Evolutionary conservation across 2,113 vertebrate species (phyloP).

Genomic region (Neodontobutis hainanensis): DNA sequence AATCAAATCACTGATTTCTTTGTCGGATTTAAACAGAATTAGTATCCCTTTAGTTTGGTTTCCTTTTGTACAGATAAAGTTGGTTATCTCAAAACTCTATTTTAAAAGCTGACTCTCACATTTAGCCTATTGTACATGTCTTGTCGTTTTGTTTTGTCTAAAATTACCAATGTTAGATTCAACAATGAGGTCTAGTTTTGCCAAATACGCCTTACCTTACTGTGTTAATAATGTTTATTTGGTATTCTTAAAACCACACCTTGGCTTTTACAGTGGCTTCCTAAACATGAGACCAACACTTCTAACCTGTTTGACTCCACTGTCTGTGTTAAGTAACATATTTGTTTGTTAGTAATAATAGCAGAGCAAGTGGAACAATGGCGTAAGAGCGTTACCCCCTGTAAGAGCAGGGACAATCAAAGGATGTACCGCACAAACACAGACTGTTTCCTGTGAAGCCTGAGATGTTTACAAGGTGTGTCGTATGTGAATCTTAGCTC

Average conservation of each 20-base stretch:
- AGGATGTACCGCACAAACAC: slow-evolving; percentile 61
- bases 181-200: background rate
- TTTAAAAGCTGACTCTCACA: background rate
- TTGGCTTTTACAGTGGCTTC: too few relatives aligned
- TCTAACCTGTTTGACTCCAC: slow-evolving; percentile 5
- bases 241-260: too few relatives aligned
- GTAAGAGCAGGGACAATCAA: slow-evolving; percentile 68
- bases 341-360: slow-evolving; percentile 52
- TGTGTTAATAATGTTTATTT: background rate
- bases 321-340: slow-evolving; percentile 37
- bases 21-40: background rate
- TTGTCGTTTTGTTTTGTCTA: background rate
- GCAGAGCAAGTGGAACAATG: slow-evolving; percentile 49
- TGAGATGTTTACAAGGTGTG: slow-evolving; percentile 50
- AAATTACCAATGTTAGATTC: background rate
- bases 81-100: background rate
- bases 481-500: slow-evolving; percentile 7
- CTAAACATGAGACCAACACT: background rate
- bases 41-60: slow-evolving; percentile 21
- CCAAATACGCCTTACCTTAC: background rate
- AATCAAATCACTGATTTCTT: background rate
- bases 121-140: too few relatives aligned
- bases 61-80: slow-evolving; percentile 7
- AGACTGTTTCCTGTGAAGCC: slow-evolving; percentile 39
- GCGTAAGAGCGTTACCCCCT: slow-evolving; percentile 44